Percentiles rank a stretch among this genome's conserved stretches.
These are phyloP conservation scores for Perca fluviatilis DNA, from an alignment of 2,113 vertebrate species.

Conservation along the genomic window DNA sequence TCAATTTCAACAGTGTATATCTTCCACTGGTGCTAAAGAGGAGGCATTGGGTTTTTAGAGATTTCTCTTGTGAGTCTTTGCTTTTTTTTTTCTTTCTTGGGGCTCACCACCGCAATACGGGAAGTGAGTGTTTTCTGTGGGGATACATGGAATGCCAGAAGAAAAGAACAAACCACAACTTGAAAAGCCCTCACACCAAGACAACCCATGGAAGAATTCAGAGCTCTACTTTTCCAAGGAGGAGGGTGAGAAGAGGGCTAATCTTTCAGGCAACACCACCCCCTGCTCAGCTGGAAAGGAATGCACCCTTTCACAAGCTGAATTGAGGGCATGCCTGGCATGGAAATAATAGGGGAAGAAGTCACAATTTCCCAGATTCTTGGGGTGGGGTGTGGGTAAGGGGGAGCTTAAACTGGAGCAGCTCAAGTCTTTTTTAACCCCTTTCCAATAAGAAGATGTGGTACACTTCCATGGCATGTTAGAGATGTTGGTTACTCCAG, in stretches of 20 bases:
- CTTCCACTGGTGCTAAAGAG: constrained; percentile 10
- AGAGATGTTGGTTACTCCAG: constrained; percentile 5
- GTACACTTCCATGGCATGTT: not conserved
- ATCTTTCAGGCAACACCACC: constrained; percentile 56
- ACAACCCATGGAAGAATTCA: constrained; percentile 56
- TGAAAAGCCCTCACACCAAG: constrained; percentile 59
- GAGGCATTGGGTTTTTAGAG: not conserved
- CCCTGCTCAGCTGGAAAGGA: constrained; percentile 68
- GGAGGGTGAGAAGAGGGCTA: constrained; percentile 53
- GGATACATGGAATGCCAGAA: constrained; percentile 75
- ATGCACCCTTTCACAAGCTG: constrained; percentile 65
- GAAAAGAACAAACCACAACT: constrained; percentile 71
- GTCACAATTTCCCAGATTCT: constrained; percentile 55
- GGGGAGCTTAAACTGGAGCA: constrained; percentile 27
- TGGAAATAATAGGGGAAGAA: constrained; percentile 51
- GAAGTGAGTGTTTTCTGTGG: constrained; percentile 81
- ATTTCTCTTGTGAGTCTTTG: constrained; percentile 10
- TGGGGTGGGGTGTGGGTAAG: not conserved
- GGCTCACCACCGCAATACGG: constrained; percentile 54
- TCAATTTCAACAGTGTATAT: not conserved
- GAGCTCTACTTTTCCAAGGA: constrained; percentile 46
- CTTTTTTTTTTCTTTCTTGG: constrained; percentile 10
- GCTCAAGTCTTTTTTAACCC: constrained; percentile 3
- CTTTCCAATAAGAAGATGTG: not conserved
- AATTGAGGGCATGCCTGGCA: constrained; percentile 64